phyloP scores from a whole-genome alignment of 2,113 vertebrate species.

The Scortum barcoo region DNA sequence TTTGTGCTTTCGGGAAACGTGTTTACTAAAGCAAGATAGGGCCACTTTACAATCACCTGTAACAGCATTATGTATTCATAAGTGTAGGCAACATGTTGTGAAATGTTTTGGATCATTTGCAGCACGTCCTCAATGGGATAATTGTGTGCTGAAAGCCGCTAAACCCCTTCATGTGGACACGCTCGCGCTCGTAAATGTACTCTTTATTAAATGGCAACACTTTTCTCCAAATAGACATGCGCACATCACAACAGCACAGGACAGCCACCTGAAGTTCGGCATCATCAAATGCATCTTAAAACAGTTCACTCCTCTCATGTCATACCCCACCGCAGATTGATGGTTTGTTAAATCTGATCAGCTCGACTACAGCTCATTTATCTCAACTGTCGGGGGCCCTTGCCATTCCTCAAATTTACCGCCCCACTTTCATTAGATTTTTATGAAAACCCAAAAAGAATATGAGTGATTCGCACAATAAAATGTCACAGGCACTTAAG shows the following conservation, averaged over 20 bases:
- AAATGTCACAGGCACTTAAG: conserved; percentile 53
- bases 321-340: conserved; percentile 35
- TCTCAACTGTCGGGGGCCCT: conserved; percentile 46
- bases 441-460: conserved; percentile 57
- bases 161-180: not conserved
- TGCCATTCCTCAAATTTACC: conserved; percentile 60
- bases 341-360: conserved; percentile 60
- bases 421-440: conserved; percentile 44
- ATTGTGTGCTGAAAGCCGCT: conserved; percentile 35
- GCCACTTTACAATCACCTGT: conserved; percentile 50
- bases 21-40: conserved; percentile 39
- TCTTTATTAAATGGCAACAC: conserved; percentile 25
- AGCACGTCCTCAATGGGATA: conserved; percentile 27
- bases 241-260: conserved; percentile 21
- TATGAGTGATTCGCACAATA: conserved; percentile 62
- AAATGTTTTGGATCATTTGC: conserved; percentile 38
- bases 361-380: conserved; percentile 50
- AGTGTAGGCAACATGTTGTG: conserved; percentile 20
- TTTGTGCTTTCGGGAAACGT: conserved; percentile 43
- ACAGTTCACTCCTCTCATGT: conserved; percentile 27
- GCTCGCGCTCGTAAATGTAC: conserved; percentile 1
- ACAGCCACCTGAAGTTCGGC: conserved; percentile 31
- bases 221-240: conserved; percentile 18
- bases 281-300: conserved; percentile 32
- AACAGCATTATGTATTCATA: conserved; percentile 32